Base-by-base conservation (phyloP, 2,113 vertebrate species). In the Apeltes quadracus region DNA sequence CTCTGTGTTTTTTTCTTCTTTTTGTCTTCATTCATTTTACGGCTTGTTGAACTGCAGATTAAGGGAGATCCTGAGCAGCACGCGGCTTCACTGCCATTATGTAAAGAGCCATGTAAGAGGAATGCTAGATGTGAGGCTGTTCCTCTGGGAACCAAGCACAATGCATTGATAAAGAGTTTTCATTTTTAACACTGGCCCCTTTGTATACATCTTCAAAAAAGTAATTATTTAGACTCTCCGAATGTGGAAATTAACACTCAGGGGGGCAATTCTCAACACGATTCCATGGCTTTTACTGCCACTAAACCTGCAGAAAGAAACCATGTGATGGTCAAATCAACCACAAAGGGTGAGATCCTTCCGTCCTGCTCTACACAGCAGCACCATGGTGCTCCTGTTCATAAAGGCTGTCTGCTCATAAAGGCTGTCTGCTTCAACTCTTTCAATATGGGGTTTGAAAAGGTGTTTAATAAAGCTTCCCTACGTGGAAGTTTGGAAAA, bases 31-130 rank as follows among this genome's bases (percentile, higher is more conserved):
- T 75, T 22, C 13, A 11, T 64, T 66, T 68, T 39, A 78, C 59
- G 25, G 29, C 67, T 46, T 20, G 50, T 64, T 75, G 73, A 74
- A 75, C 65, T 76, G 73, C 38, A 55, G 25, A 71, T 58, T 78
- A 18, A 0, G 25, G 55, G 61, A 41, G 72, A 61, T 55, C 16
- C 38, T 46, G 25, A 44, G 14, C 38, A 22, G 32, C 14, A 23
- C 20, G 3, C 8, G 51, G 5, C 66, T 61, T 44, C 59, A 61
- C 29, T 43, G 61, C 43, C 57, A 53, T 76, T 69, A 78, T 85
- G 62, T 57, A 65, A 76, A 50, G 20, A 61, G 38, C 66, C 22
- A 54, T 34, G 51, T 14, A 74, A 66, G 15, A 72, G 34, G 2
- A 46, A 70, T 64, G 27, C 72, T 61, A n/a, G n/a, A 65, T 50